These are phyloP conservation scores for Cantharis flavilabris DNA, from an alignment of 2,888 invertebrate species.

Conservation along the genomic window DNA sequence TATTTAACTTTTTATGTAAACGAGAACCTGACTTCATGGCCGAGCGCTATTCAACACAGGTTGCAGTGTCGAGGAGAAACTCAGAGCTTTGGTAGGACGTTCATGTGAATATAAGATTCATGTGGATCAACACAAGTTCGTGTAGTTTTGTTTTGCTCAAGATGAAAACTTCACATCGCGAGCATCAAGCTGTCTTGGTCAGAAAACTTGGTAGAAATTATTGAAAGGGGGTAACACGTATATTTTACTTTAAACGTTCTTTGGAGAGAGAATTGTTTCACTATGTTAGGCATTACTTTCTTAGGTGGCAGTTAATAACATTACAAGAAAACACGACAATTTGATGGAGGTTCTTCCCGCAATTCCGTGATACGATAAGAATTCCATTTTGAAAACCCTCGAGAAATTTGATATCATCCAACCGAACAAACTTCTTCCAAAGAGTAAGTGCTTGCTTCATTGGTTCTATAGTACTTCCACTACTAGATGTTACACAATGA, in stretches of 20 bases:
- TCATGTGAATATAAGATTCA: conserved; percentile 19
- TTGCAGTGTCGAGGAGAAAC: background rate
- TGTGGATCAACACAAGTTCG: background rate
- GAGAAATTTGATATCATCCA: background rate
- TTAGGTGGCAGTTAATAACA: conserved; percentile 9
- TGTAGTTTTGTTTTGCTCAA: background rate
- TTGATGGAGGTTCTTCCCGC: background rate
- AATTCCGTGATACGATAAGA: background rate
- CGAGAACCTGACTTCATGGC: conserved; percentile 10
- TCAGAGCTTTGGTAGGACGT: background rate
- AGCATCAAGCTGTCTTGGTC: background rate
- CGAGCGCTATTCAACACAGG: background rate
- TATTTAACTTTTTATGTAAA: conserved; percentile 16
- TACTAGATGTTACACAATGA: background rate
- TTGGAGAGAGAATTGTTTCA: background rate
- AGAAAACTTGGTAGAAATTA: background rate
- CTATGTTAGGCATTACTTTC: conserved; percentile 2
- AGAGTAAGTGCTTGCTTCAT: background rate
- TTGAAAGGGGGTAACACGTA: conserved; percentile 1
- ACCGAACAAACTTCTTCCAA: background rate
- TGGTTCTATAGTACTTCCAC: background rate
- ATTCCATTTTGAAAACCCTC: background rate
- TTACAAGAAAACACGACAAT: background rate
- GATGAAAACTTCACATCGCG: background rate
- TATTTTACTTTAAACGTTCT: background rate